phyloP scores from a whole-genome alignment of 2,113 vertebrate genomes.

The Microcebus tavaratra region DNA sequence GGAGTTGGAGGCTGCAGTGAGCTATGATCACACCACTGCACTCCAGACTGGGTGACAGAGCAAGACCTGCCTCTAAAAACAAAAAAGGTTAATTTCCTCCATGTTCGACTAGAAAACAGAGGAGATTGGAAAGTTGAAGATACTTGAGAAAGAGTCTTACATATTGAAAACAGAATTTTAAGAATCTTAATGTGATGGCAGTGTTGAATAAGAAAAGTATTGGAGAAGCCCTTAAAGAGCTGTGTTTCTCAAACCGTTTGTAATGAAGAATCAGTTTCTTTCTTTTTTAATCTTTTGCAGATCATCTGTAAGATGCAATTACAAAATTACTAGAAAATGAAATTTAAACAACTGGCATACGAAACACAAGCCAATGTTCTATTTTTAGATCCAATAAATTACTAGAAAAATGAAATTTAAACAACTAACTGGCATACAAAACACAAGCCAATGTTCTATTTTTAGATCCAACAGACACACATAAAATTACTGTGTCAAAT shows the following conservation, averaged over 20 bases:
- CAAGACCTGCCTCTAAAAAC: too few species aligned
- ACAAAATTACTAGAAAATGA: background rate
- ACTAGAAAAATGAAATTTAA: background rate
- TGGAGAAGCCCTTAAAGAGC: background rate
- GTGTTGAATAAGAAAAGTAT: background rate
- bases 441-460: background rate
- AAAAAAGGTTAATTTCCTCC: background rate
- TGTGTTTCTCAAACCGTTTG: background rate
- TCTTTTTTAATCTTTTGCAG: background rate
- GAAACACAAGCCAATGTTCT: background rate
- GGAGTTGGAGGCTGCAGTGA: too few species aligned
- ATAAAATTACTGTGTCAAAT: background rate
- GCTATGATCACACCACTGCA: too few species aligned
- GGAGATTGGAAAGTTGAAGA: background rate
- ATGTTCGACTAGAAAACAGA: background rate
- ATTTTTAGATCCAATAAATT: background rate
- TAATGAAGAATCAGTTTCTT: background rate
- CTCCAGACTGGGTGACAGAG: too few species aligned
- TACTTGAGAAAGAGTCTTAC: background rate
- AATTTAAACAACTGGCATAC: background rate
- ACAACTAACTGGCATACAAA: background rate
- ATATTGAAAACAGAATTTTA: background rate
- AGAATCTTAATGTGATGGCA: background rate
- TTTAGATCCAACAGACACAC: background rate
- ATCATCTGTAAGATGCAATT: background rate